Evolutionary conservation across 2,888 invertebrate genomes (phyloP), one percentile per base, ranked within the genome.

Genomic region (Hipparchia sbordonii): DNA sequence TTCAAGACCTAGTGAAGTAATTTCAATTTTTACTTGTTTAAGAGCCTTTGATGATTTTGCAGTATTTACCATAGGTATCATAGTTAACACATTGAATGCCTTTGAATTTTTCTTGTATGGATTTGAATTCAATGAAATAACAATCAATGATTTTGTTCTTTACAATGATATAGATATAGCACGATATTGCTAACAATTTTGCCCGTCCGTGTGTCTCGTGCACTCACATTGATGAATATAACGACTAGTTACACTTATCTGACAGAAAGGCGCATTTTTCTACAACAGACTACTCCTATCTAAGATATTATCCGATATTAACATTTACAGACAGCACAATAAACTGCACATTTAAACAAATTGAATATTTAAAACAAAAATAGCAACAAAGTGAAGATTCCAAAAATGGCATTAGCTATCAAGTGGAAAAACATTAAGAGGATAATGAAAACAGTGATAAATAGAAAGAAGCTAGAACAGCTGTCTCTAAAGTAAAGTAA

Each of bases 151-250:
- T 6, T 54, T 54, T n/a, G n/a, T 54, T 6, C n/a, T 54, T 12
- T n/a, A 54, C 12, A 4, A 12, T 52, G 5, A 54, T n/a, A n/a
- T 5, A 6, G 5, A 13, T 71, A 71, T 46, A 23, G 13, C 68
- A 70, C 68, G 71, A 63, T 13, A 80, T 67, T 72, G 70, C 74
- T 62, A 45, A 65, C 51, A 73, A 67, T 74, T 77, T 76, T 76
- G 73, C 67, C 76, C 72, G 68, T 57, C 71, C 69, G 70, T 70
- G 74, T 77, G 72, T 77, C 74, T 86, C 76, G 92, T 91, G 92
- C 91, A 81, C 83, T 84, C 87, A 92, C 90, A 91, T 89, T 83
- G 81, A 90, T 84, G 78, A 80, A 81, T 82, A 84, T 83, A 85
- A 81, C 81, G 76, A 76, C 87, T 89, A 90, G 83, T 80, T 82